Evolutionary conservation across 2,113 vertebrate species (phyloP).

Genomic region (Maccullochella peelii): DNA sequence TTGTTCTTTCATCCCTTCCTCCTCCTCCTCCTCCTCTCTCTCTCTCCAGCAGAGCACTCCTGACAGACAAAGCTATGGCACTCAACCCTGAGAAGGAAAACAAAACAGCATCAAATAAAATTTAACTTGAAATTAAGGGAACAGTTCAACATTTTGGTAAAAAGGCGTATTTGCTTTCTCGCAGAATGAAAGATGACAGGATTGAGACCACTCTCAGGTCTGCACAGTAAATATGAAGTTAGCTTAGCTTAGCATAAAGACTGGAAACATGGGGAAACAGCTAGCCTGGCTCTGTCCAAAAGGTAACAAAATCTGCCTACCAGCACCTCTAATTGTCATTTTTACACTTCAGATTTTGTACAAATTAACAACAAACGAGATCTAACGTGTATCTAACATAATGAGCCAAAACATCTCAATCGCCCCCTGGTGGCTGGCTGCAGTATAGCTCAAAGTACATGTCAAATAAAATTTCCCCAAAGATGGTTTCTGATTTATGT

Average conservation of each 20-base stretch:
- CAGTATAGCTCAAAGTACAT: too few species aligned
- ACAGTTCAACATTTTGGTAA: neutral
- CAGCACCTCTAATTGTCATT: too few species aligned
- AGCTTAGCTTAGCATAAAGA: neutral
- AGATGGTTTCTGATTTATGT: too few species aligned
- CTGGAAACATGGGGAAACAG: neutral
- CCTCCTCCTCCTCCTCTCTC: constrained; percentile 40
- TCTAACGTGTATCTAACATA: too few species aligned
- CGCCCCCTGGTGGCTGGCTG: too few species aligned
- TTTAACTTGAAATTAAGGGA: too few species aligned
- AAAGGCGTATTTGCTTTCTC: neutral
- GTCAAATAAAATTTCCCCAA: too few species aligned
- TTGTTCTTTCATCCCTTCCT: constrained; percentile 62
- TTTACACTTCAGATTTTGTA: too few species aligned
- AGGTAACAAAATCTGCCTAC: too few species aligned
- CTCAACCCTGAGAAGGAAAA: constrained; percentile 66
- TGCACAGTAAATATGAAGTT: neutral
- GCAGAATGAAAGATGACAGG: neutral
- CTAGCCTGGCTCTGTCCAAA: neutral
- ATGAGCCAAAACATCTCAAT: too few species aligned
- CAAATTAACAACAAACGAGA: too few species aligned
- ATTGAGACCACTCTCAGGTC: neutral
- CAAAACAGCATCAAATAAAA: neutral
- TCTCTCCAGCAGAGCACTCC: constrained; percentile 74
- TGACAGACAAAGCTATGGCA: constrained; percentile 56